Evolutionary conservation across 2,113 vertebrate species (phyloP), one percentile per base, ranked within the genome.

Genomic region (Thunnus thynnus): DNA sequence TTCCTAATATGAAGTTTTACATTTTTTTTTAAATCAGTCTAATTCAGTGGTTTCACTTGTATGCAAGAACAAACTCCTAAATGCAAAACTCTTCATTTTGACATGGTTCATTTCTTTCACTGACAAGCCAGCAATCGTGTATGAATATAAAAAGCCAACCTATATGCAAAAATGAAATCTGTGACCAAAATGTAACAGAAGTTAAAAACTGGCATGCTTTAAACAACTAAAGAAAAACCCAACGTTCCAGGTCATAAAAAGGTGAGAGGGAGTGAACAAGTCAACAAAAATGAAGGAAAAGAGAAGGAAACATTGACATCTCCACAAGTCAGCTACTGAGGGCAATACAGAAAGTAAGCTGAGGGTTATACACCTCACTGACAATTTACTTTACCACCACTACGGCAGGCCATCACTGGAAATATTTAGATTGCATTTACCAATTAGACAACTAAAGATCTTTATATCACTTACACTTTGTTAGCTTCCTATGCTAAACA

Each of bases 181-280:
- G 81, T 84, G 87, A 91, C 82, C 48, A 75, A 83, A 89, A 62
- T 76, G 78, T 86, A 90, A 92, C 79, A 87, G 68, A 83, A 71
- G 57, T 86, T 72, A 70, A 88, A 82, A 89, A 73, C 56, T 74
- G 82, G 78, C 83, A 88, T 82, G 84, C 78, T 83, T 88, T 67
- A 80, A 54, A 87, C 72, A 80, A 85, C 64, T 62, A 76, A 77
- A 76, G 50, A 73, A 72, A 22, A 90, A 36, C 22, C 58, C 66
- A 30, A 73, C 44, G 52, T 70, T 81, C 48, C 57, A 69, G 84
- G 76, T 75, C 30, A 47, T 48, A 51, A 9, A 41, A 64, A 73
- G 44, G 48, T 77, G 68, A 73, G 63, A 56, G 65, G 66, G 75
- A 56, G 77, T 76, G 76, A 81, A 76, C 11, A 48, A 25, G 48